Evolutionary conservation across 2,113 vertebrate species (phyloP).

Genomic region (Catagonus wagneri): DNA sequence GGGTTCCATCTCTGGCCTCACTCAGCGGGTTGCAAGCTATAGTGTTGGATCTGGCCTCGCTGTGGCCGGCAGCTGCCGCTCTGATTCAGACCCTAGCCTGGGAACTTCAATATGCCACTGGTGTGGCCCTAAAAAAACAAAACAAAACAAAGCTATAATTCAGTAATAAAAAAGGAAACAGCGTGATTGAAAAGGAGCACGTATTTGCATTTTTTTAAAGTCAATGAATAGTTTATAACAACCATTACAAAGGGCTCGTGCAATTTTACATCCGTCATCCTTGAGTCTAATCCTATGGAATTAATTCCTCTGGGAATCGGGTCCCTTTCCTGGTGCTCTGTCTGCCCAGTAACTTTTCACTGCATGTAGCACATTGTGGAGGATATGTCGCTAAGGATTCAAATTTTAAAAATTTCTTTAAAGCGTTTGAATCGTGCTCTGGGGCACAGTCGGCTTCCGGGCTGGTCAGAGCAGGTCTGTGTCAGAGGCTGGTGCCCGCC

Average conservation of each 20-base stretch:
- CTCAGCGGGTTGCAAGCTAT: too few species aligned
- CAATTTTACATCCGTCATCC: accelerated
- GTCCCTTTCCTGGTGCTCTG: neutral
- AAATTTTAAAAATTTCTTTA: neutral
- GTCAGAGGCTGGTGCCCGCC: too few species aligned
- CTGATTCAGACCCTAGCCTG: too few species aligned
- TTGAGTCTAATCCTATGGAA: accelerated
- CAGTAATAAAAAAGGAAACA: neutral
- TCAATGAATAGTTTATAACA: accelerated
- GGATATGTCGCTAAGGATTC: neutral
- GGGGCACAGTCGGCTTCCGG: too few species aligned
- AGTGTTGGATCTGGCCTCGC: too few species aligned
- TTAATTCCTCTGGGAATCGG: neutral
- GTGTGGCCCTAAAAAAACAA: too few species aligned
- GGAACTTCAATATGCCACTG: too few species aligned
- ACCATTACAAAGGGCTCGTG: neutral
- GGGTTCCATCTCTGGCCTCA: too few species aligned
- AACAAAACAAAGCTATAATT: too few species aligned
- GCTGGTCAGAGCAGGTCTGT: accelerated
- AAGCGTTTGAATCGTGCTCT: neutral
- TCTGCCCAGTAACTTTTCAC: neutral
- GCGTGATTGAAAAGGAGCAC: neutral
- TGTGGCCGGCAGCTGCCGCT: too few species aligned
- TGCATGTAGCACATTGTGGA: neutral
- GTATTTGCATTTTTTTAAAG: neutral